Evolutionary conservation across 2,888 invertebrate genomes (phyloP).

Genomic region (Nezara viridula): DNA sequence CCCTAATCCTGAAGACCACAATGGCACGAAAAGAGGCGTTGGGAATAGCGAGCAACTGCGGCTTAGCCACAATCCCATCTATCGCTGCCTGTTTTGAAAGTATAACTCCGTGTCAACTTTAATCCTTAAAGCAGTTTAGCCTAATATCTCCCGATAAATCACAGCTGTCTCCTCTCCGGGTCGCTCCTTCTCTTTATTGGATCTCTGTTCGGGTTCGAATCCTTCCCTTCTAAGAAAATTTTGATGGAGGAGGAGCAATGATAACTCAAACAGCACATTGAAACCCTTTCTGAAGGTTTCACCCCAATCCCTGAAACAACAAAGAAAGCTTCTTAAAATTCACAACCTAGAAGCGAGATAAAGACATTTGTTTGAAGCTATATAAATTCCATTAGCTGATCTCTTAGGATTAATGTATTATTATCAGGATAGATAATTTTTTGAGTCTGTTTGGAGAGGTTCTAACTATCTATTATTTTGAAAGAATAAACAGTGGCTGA

Average conservation of each 20-base stretch:
- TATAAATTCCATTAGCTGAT: no score
- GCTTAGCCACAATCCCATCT: not conserved
- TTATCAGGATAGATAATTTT: no score
- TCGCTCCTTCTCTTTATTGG: not conserved
- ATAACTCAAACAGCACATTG: no score
- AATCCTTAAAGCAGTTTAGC: conserved; percentile 44
- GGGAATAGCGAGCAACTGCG: not conserved
- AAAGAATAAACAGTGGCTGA: no score
- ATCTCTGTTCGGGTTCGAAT: not conserved
- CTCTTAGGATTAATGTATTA: no score
- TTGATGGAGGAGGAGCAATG: not conserved
- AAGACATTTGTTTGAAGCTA: no score
- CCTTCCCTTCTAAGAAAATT: not conserved
- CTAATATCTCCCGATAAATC: not conserved
- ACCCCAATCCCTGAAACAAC: no score
- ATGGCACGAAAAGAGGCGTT: not conserved
- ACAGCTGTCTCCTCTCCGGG: not conserved
- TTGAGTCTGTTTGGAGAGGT: no score
- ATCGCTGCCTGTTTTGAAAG: not conserved
- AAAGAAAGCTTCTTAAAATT: no score
- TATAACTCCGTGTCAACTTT: conserved; percentile 33
- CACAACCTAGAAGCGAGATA: no score
- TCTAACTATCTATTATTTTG: no score
- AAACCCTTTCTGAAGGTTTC: no score
- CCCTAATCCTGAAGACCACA: not conserved